Evolutionary conservation across 1,140 invertebrate species (phyloP).

Genomic region (Zeugodacus cucurbitae): DNA sequence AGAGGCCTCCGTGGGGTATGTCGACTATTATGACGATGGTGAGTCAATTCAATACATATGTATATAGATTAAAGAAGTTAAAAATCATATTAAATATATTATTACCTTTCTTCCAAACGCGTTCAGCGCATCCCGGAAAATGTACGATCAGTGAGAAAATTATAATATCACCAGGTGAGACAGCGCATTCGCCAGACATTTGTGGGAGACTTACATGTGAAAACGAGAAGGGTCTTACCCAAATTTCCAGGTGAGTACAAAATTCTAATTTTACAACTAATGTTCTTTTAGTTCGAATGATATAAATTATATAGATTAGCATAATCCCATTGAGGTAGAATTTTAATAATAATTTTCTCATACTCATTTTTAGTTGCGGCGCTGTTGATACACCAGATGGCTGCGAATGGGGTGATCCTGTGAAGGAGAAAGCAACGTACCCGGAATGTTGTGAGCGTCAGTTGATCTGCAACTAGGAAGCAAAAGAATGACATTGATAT

Average conservation of each 20-base stretch:
- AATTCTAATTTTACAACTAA: too few relatives aligned
- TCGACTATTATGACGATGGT: not conserved
- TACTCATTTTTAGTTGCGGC: not conserved
- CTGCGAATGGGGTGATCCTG: not conserved
- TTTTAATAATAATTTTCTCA: too few relatives aligned
- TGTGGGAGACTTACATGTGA: not conserved
- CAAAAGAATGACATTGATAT: too few relatives aligned
- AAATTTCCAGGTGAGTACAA: not conserved
- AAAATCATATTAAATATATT: not conserved
- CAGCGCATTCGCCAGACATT: too few relatives aligned
- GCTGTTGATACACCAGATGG: not conserved
- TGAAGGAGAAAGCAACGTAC: not conserved
- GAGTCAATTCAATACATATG: not conserved
- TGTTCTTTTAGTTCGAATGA: too few relatives aligned
- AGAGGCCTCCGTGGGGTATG: not conserved
- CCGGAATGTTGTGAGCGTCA: not conserved
- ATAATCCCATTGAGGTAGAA: too few relatives aligned
- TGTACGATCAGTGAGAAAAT: not conserved
- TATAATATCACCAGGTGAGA: not conserved
- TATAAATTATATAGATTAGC: too few relatives aligned
- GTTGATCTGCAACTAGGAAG: not conserved
- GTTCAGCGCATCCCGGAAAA: slow-evolving; percentile 8
- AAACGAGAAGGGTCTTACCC: not conserved
- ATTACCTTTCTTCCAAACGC: not conserved
- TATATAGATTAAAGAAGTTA: not conserved